A percentile compares a stretch with the other conserved stretches of the same genome.
phyloP scores from a whole-genome alignment of 2,797 vertebrate species.

The Muscicapa comitata region DNA sequence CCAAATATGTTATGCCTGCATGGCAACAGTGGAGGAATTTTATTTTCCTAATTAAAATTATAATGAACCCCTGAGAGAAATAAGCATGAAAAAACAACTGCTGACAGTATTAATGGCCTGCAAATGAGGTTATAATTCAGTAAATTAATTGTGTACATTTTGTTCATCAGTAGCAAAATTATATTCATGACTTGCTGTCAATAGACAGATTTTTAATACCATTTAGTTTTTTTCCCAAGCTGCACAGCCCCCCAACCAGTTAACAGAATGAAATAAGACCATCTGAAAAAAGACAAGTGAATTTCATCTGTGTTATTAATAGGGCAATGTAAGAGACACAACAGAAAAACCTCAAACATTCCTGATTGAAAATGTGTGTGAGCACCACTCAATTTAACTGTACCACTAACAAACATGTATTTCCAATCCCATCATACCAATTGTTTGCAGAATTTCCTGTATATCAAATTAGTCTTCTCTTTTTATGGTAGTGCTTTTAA shows the following conservation, averaged over 20 bases:
- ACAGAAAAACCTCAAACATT: not conserved
- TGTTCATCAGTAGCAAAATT: not conserved
- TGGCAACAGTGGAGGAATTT: not conserved
- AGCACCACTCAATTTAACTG: not conserved
- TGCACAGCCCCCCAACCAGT: not conserved
- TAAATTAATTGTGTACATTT: not conserved
- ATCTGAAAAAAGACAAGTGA: not conserved
- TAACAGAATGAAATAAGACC: not conserved
- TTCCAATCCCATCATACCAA: not conserved
- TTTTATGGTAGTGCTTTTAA: not conserved
- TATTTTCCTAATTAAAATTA: constrained; percentile 3
- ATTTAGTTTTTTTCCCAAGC: not conserved
- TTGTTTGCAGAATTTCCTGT: not conserved
- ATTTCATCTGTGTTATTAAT: not conserved
- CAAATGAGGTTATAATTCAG: not conserved
- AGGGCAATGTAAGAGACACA: not conserved
- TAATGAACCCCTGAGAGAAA: not conserved
- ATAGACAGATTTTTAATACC: not conserved
- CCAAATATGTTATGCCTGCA: not conserved
- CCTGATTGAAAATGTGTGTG: not conserved
- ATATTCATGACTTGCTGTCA: not conserved
- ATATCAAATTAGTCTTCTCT: not conserved
- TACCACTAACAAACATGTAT: not conserved
- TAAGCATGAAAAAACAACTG: not conserved
- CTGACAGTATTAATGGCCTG: not conserved